Percentiles rank a stretch among this genome's conserved stretches.
Conservation (phyloP, 2,113 vertebrate genomes). For the Himantopus leucocephalus region DNA sequence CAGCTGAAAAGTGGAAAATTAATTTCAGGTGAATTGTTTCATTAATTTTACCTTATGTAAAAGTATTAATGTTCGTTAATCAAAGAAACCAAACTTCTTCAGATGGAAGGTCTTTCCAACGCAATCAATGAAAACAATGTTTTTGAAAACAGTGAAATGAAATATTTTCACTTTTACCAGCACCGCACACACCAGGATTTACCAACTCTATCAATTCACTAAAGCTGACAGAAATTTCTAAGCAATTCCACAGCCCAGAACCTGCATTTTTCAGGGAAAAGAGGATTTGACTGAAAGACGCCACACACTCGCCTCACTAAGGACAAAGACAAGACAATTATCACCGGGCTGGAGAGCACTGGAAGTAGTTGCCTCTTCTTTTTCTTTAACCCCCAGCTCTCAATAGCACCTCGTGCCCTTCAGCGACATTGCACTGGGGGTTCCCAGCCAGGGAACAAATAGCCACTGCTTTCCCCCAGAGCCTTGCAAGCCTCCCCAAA, state of each 20-base stretch:
- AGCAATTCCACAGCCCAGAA: background rate
- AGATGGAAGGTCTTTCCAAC: background rate
- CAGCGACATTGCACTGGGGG: fast-evolving
- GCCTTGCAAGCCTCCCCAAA: background rate
- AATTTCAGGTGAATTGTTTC: background rate
- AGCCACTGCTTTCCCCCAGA: background rate
- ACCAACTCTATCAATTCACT: background rate
- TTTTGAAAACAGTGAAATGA: background rate
- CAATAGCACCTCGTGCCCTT: background rate
- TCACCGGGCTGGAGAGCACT: background rate
- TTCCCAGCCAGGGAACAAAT: fast-evolving
- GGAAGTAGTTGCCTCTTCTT: background rate
- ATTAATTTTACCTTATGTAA: background rate
- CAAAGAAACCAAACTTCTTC: background rate
- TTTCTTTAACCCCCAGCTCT: background rate
- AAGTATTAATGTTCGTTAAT: background rate
- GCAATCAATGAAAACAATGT: background rate
- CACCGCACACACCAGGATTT: background rate
- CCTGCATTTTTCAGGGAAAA: background rate
- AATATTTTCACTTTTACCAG: background rate
- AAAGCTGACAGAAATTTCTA: background rate
- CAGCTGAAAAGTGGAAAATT: background rate
- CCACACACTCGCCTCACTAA: background rate
- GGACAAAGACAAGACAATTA: background rate
- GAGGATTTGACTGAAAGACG: background rate